Percentiles rank a stretch among this genome's conserved stretches.
Conservation (phyloP, 2,113 vertebrate genomes). For the Bujurquina vittata region DNA sequence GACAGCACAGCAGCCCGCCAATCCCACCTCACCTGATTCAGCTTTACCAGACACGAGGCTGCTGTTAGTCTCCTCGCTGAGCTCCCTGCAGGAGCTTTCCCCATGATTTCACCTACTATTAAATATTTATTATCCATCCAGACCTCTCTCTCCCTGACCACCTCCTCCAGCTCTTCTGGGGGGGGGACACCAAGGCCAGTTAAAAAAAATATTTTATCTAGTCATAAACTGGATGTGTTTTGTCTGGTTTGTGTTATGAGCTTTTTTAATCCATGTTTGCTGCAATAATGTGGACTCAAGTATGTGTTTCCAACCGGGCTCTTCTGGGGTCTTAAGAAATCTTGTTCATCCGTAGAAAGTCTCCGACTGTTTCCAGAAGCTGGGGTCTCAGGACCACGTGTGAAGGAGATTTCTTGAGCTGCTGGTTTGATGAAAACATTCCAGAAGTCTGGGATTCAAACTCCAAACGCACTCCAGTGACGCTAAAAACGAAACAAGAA, state of each 20-base stretch:
- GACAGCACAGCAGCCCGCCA: rapidly evolving
- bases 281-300: background rate
- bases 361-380: background rate
- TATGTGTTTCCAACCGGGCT: too few relatives aligned
- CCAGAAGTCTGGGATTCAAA: background rate
- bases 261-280: background rate
- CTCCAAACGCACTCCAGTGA: background rate
- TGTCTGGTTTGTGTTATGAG: background rate
- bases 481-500: background rate
- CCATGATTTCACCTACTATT: too few relatives aligned
- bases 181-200: background rate
- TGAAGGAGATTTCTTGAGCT: rapidly evolving
- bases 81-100: too few relatives aligned
- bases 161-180: background rate
- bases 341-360: background rate
- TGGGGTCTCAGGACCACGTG: background rate
- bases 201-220: background rate
- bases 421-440: background rate
- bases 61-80: background rate
- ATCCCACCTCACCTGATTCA: background rate
- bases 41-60: rapidly evolving
- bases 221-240: background rate
- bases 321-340: too few relatives aligned
- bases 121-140: background rate
- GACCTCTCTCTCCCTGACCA: background rate